Evolutionary conservation across 2,113 vertebrate genomes (phyloP).

Genomic region (Myanophis thanlyinensis): DNA sequence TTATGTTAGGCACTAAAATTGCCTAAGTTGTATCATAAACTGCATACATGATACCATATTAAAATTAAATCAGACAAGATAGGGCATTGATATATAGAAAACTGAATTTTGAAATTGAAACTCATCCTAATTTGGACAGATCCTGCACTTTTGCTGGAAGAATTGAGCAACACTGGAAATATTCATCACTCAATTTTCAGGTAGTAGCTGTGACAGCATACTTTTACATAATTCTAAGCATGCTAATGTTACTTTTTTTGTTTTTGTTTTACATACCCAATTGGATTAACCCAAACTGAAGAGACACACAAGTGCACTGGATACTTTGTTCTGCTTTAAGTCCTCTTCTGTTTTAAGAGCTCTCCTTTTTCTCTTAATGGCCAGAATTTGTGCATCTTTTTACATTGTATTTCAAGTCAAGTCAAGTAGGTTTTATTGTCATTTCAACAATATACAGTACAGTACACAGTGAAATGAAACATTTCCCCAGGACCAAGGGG

Average conservation of each 20-base stretch:
- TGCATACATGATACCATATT: background rate
- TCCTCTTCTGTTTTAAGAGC: background rate
- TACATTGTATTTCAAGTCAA: too few relatives aligned
- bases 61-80: background rate
- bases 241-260: background rate
- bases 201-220: background rate
- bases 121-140: background rate
- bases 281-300: background rate
- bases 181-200: background rate
- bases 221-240: background rate
- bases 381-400: background rate
- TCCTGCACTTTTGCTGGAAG: background rate
- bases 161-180: background rate
- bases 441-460: too few relatives aligned
- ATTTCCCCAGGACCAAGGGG: too few relatives aligned
- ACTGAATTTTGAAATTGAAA: background rate
- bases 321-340: background rate
- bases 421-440: too few relatives aligned
- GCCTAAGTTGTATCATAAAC: background rate
- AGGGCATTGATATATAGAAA: background rate
- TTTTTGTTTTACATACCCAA: background rate
- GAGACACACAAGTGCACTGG: background rate
- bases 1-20: background rate
- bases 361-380: background rate
- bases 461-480: too few relatives aligned